These are phyloP conservation scores for Sprattus sprattus DNA, from an alignment of 2,113 vertebrate genomes.

Conservation along the genomic window DNA sequence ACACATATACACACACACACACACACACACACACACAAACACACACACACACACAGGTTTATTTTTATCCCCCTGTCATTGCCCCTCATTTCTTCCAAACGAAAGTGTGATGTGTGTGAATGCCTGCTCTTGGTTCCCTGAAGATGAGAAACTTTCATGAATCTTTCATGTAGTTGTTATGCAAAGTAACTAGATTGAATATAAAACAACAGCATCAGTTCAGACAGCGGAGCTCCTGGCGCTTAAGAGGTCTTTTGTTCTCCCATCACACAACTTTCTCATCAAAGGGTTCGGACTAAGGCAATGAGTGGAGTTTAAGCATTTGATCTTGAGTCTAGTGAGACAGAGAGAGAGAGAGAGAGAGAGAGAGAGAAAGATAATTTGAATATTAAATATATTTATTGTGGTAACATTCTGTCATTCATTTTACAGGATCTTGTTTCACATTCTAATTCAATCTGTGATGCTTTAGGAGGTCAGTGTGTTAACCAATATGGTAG, in stretches of 20 bases:
- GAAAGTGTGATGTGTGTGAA: slow-evolving; percentile 25
- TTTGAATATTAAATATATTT: background rate
- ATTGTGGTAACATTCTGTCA: background rate
- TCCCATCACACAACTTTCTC: background rate
- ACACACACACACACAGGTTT: background rate
- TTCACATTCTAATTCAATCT: background rate
- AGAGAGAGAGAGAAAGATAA: background rate
- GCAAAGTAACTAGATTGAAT: slow-evolving; percentile 29
- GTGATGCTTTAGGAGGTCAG: too few relatives aligned
- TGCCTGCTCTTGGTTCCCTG: slow-evolving; percentile 22
- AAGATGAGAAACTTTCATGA: slow-evolving; percentile 23
- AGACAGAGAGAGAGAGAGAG: background rate
- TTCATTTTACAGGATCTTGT: background rate
- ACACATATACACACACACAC: background rate
- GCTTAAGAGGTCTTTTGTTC: background rate
- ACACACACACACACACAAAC: background rate
- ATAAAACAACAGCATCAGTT: slow-evolving; percentile 25
- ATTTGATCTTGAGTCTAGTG: background rate
- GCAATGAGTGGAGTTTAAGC: background rate
- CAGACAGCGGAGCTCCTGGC: background rate
- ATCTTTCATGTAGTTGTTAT: slow-evolving; percentile 35
- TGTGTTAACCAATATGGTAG: background rate
- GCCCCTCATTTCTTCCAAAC: slow-evolving; percentile 11
- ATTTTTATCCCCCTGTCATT: slow-evolving; percentile 11
- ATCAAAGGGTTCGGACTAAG: background rate